Base-by-base conservation (phyloP, 2,888 invertebrate species). In the Cancer borealis region DNA sequence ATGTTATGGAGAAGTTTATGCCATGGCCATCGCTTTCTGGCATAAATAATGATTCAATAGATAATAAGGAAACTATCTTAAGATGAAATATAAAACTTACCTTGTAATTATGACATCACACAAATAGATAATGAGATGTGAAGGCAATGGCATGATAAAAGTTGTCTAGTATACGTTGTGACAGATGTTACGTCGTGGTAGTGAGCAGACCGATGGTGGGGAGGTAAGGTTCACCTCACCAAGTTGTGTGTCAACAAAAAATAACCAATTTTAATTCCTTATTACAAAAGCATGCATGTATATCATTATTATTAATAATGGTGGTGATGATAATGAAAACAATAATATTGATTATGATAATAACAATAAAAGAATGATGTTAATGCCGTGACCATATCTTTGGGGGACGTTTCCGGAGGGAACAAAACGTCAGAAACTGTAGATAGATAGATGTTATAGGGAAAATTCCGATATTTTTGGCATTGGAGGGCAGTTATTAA, bases 151-250 rank as follows among this genome's bases (percentile, higher is more conserved):
- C 73, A 73, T 73, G 73, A 73, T 73, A 8, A 10, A 73, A 73
- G 73, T 73, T 73, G 73, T 73, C 73, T 73, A 73, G 73, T 73
- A 39, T 39, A 14, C 39, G 39, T 84, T 84, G 84, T 84, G 84
- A 84, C 84, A 84, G 84, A 39, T 84, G 39, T 39, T 84, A 84
- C 84, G 39, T 30, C 84, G 84, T 30, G 39, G n/a, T 84, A 84
- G 84, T 84, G 84, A n/a, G 39, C 39, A 84, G 84, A 14, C 84
- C 30, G 39, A 84, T 39, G 84, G n/a, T 12, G 84, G 84, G 30
- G 84, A 84, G 84, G 84, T 84, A 84, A 84, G 84, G 39, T 3
- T 84, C 39, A 39, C 84, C 84, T 39, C 39, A 84, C 30, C 10
- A 39, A 39, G 12, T 84, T 12, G 84, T 84, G 10, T 60, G 60